phyloP scores from a whole-genome alignment of 2,888 invertebrate genomes.

The Unio delphinus region DNA sequence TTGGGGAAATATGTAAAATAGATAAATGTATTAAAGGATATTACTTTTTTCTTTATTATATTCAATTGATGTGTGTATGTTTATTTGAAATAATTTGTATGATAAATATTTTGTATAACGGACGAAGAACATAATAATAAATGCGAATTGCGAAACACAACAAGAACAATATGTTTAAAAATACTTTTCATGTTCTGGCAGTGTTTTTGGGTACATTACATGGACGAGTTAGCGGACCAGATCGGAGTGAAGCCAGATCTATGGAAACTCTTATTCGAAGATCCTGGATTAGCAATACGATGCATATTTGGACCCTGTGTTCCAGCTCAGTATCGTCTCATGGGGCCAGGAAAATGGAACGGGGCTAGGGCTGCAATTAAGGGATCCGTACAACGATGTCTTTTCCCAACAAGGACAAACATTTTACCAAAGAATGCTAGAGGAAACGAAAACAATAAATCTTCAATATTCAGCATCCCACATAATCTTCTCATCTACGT shows the following conservation, averaged over 20 bases:
- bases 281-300: slow-evolving; percentile 56
- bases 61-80: no score
- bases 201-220: slow-evolving; percentile 67
- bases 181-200: slow-evolving; percentile 24
- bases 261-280: slow-evolving; percentile 37
- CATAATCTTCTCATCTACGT: slow-evolving; percentile 32
- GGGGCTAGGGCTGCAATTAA: slow-evolving; percentile 49
- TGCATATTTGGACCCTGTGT: slow-evolving; percentile 66
- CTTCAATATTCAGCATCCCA: slow-evolving; percentile 23
- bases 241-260: slow-evolving; percentile 61
- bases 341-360: slow-evolving; percentile 58
- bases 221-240: slow-evolving; percentile 64
- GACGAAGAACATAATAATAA: no score
- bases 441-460: slow-evolving; percentile 7
- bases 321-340: slow-evolving; percentile 65
- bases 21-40: no score
- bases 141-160: no score
- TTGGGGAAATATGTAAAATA: no score
- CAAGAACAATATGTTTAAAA: no score
- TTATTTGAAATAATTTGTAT: no score
- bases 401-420: slow-evolving; percentile 30
- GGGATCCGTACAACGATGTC: slow-evolving; percentile 27
- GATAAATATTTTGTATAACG: no score
- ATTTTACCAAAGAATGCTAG: slow-evolving; percentile 30
- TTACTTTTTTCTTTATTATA: no score